Conservation (phyloP, 2,797 vertebrate genomes). For the Halcyon badia region DNA sequence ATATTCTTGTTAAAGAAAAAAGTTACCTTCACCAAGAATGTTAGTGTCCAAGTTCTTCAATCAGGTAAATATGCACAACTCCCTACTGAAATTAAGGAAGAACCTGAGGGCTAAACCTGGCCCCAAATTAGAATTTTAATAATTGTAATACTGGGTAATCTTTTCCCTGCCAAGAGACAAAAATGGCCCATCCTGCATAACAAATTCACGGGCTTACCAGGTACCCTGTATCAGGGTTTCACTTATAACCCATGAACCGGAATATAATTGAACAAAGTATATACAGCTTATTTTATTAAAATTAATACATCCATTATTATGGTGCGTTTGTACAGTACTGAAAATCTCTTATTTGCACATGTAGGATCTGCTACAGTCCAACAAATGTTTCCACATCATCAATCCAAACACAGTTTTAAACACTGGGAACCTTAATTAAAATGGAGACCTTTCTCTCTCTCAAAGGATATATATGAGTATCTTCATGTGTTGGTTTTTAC, state of each 20-base stretch:
- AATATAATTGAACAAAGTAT: background rate
- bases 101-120: constrained; percentile 47
- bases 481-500: background rate
- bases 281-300: background rate
- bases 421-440: background rate
- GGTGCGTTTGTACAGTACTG: background rate
- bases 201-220: background rate
- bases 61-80: constrained; percentile 47
- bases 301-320: background rate
- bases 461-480: background rate
- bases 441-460: background rate
- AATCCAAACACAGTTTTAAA: background rate
- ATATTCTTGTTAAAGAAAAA: background rate
- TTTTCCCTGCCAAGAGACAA: constrained; percentile 30
- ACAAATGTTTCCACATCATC: background rate
- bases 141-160: constrained; percentile 34
- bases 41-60: constrained; percentile 37
- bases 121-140: constrained; percentile 54
- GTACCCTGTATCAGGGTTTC: background rate
- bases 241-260: background rate
- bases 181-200: constrained; percentile 23
- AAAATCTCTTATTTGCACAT: background rate
- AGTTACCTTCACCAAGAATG: constrained; percentile 1
- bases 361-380: background rate
- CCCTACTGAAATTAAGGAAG: constrained; percentile 62